Evolutionary conservation across 2,888 invertebrate species (phyloP).

Genomic region (Drosophila robusta): DNA sequence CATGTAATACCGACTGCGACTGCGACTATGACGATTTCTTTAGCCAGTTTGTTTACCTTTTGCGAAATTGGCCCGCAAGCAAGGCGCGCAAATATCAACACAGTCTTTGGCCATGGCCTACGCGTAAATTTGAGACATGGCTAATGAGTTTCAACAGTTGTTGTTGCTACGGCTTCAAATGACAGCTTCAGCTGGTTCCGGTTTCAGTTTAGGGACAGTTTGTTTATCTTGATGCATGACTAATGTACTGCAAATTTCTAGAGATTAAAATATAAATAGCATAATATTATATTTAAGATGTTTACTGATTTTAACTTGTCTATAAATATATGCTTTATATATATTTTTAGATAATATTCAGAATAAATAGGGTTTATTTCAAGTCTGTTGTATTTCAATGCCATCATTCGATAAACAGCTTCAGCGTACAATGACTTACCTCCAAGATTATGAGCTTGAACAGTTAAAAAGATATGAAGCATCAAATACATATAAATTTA

Average conservation of each 20-base stretch:
- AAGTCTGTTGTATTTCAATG: neutral
- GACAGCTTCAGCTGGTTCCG: slow-evolving; percentile 30
- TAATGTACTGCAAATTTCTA: slow-evolving; percentile 31
- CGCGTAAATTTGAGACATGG: slow-evolving; percentile 33
- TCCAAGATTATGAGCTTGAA: too few relatives aligned
- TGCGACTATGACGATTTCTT: slow-evolving; percentile 3
- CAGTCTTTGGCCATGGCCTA: slow-evolving; percentile 30
- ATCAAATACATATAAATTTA: too few relatives aligned
- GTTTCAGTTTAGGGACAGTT: slow-evolving; percentile 11
- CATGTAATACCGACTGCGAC: slow-evolving; percentile 5
- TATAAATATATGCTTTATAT: neutral
- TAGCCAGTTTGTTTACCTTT: slow-evolving; percentile 56
- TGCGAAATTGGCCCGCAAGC: slow-evolving; percentile 34
- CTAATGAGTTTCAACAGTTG: slow-evolving; percentile 56
- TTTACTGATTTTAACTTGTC: neutral
- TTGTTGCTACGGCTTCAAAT: slow-evolving; percentile 18
- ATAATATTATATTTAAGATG: neutral
- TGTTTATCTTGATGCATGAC: slow-evolving; percentile 25
- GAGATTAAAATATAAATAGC: slow-evolving; percentile 31
- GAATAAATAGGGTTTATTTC: neutral
- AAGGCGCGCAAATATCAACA: slow-evolving; percentile 29
- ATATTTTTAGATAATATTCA: too few relatives aligned
- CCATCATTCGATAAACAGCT: too few relatives aligned
- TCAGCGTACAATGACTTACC: too few relatives aligned
- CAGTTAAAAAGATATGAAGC: neutral